A percentile compares a stretch with the other conserved stretches of the same genome.
Evolutionary conservation across 1,140 invertebrate species (phyloP).

Genomic region (Platyura marginata): DNA sequence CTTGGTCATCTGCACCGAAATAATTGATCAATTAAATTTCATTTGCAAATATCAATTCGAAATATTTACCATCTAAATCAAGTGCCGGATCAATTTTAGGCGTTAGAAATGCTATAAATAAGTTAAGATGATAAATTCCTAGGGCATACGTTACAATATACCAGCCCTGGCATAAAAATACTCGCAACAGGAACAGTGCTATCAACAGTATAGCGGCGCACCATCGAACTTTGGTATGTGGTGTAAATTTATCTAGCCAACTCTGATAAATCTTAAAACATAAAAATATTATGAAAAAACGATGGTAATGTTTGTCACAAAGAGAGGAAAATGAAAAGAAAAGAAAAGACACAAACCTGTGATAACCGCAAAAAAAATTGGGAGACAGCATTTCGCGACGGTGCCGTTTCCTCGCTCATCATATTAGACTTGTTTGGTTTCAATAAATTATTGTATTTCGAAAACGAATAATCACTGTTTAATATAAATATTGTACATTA

Average conservation of each 20-base stretch:
- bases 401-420: conserved; percentile 2
- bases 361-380: conserved; percentile 1
- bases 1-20: conserved; percentile 44
- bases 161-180: conserved; percentile 70
- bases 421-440: background rate
- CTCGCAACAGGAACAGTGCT: conserved; percentile 34
- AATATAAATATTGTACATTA: background rate
- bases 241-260: conserved; percentile 43
- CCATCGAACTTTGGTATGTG: conserved; percentile 37
- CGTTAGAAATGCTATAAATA: conserved; percentile 98
- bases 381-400: background rate
- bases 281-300: background rate
- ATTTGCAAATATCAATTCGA: background rate
- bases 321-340: background rate
- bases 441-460: background rate
- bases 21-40: background rate
- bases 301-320: background rate
- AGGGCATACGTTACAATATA: conserved; percentile 98
- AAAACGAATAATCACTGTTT: background rate
- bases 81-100: conserved; percentile 97
- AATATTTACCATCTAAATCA: conserved; percentile 64
- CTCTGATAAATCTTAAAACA: conserved; percentile 32
- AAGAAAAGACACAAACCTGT: background rate
- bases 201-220: conserved; percentile 30
- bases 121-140: conserved; percentile 97